Base-by-base conservation (phyloP, 2,888 invertebrate species). In the Leucophenga montana region DNA sequence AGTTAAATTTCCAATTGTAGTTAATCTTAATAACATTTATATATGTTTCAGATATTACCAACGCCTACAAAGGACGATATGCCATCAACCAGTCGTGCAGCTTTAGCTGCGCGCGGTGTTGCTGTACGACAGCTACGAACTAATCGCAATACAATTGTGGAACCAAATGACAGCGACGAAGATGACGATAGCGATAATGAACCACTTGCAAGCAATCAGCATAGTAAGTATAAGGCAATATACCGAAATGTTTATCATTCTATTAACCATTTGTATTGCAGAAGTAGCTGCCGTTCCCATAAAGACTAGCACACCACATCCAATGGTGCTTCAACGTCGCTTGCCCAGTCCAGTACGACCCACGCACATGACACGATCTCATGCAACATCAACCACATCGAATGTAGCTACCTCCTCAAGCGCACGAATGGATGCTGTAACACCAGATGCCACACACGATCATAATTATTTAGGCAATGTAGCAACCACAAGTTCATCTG, bases 401-500 rank as follows among this genome's bases (percentile, higher is more conserved):
- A 71, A 53, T 1, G 73, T 71, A 64, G 73, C 77, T 73, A 77
- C 77, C 66, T 77, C 78, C 20, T 70, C 77, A 56, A 73, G 73
- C 14, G 76, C 71, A 27, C 76, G 73, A 50, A 71, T 75, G 2
- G 73, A 71, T 44, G 62, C 65, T 16, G 71, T 68, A 16, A 16
- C 48, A 13, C 75, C 75, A 16, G 72, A 76, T 57, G 74, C 84
- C 20, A 78, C 80, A 11, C 86, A 86, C 54, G 89, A 89, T 80
- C 89, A 89, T 70, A 88, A 89, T 72, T 89, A 89, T 74, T 62
- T 85, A 56, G 88, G 86, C 18, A 87, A 85, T 67, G 83, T 86
- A 11, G 86, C 87, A 3, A 83, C 85, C 16, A 85, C 86, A 11
- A 78, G 77, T 22, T 71, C 82, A 18, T 75, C 72, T 11, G 79